Conservation (phyloP, 2,888 invertebrate species). For the Antheraea yamamai region DNA sequence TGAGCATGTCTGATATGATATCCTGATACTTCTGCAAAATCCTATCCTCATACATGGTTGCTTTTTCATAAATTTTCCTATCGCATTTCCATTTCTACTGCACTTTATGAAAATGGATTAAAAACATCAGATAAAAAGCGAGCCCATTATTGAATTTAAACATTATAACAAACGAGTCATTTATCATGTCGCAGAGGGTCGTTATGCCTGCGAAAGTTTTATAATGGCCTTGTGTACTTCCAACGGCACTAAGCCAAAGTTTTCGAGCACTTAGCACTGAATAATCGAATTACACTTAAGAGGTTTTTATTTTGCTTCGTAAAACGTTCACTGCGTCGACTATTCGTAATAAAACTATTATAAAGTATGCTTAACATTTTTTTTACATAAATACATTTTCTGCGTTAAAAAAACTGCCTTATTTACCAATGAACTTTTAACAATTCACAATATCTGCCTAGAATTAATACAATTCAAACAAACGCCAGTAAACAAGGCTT, state of each 20-base stretch:
- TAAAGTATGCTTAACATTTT: too few relatives aligned
- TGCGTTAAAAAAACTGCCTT: too few relatives aligned
- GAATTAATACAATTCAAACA: conserved; percentile 36
- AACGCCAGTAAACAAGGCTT: conserved; percentile 40
- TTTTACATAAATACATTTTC: too few relatives aligned
- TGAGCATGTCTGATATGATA: too few relatives aligned
- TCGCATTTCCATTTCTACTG: not conserved
- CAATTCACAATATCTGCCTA: conserved; percentile 31
- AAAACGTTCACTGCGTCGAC: not conserved
- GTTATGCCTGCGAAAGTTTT: conserved; percentile 4
- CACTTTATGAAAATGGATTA: not conserved
- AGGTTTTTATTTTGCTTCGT: conserved; percentile 5
- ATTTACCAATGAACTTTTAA: too few relatives aligned
- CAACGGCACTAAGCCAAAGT: not conserved
- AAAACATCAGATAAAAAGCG: not conserved
- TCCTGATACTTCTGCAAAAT: too few relatives aligned
- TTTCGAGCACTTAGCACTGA: conserved; percentile 7
- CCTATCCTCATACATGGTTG: too few relatives aligned
- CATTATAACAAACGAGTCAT: not conserved
- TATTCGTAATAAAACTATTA: not conserved
- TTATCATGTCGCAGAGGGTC: conserved; percentile 4
- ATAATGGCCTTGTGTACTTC: conserved; percentile 7
- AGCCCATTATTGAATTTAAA: conserved; percentile 2
- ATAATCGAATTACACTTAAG: conserved; percentile 12
- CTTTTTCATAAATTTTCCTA: too few relatives aligned